phyloP scores from a whole-genome alignment of 2,797 vertebrate species.

The Siniperca obscura region DNA sequence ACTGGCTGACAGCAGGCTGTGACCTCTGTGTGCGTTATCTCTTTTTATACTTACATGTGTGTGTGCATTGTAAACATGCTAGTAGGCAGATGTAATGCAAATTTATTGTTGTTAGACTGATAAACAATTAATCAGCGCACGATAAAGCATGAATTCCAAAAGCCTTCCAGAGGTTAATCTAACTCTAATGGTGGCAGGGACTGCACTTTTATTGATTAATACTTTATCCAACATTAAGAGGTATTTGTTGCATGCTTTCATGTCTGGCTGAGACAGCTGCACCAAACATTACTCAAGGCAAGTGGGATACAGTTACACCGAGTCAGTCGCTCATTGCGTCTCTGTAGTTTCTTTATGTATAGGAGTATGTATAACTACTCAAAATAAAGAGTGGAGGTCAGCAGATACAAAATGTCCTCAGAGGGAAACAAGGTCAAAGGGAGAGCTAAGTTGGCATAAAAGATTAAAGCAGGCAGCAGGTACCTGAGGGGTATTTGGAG shows the following conservation, averaged over 20 bases:
- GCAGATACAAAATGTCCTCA: conserved; percentile 32
- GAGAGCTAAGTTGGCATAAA: conserved; percentile 23
- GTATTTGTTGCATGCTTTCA: conserved; percentile 43
- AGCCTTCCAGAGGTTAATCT: conserved; percentile 15
- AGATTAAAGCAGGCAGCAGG: conserved; percentile 46
- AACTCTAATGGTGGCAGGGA: conserved; percentile 32
- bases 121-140: conserved; percentile 15
- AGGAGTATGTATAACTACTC: neutral
- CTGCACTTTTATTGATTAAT: conserved; percentile 39
- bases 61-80: conserved; percentile 21
- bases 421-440: conserved; percentile 46
- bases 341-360: conserved; percentile 16
- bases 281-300: conserved; percentile 27
- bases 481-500: conserved; percentile 41
- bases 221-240: conserved; percentile 30
- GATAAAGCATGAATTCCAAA: conserved; percentile 6
- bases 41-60: conserved; percentile 16
- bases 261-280: conserved; percentile 31
- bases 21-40: conserved; percentile 28
- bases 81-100: conserved; percentile 21
- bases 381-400: conserved; percentile 31
- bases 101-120: conserved; percentile 20
- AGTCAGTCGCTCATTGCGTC: neutral
- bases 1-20: conserved; percentile 32
- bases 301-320: conserved; percentile 29